Evolutionary conservation across 1,140 invertebrate genomes (phyloP), one percentile per base, ranked within the genome.

Genomic region (Whitmania pigra): DNA sequence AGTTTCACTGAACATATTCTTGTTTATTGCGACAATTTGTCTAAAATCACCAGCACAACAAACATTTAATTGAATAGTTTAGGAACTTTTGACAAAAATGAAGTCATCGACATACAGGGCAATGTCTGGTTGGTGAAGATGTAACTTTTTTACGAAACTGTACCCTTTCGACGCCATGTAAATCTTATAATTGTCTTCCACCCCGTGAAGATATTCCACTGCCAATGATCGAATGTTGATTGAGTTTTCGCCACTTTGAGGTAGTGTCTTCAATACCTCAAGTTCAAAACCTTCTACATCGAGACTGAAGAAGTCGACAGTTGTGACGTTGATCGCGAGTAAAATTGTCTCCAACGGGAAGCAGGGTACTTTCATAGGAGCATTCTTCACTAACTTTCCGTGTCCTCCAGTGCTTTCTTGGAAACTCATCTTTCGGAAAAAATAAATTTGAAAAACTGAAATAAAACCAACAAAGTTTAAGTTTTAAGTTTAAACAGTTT

Each of bases 241-340:
- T n/a, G n/a, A n/a, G n/a, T n/a, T n/a, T n/a, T n/a, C n/a, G 22
- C 70, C 67, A 18, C 76, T 63, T 49, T 73, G 77, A 11, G 76
- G 75, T 22, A 77, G 54, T 0, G 75, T 74, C 31, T 71, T 69
- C 20, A 77, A 69, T 31, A 77, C 71, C 6, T 67, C 36, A 9
- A 75, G 27, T 60, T 77, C 76, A 20, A 66, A 67, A 6, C 75
- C 76, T 71, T 77, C 77, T 5, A 77, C 73, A 67, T 77, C 77
- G 22, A 77, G 71, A 53, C 71, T 72, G 67, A 77, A 76, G 53
- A 66, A 60, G 55, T 72, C 53, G 2, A 72, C 66, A 20, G 71
- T 60, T 9, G 40, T 11, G 18, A n/a, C 25, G 18, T 69, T 69
- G 63, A 72, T n/a, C 4, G 72, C 72, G 25, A 71, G 6, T 27